A percentile compares a stretch with the other conserved stretches of the same genome.
Evolutionary conservation across 2,888 invertebrate genomes (phyloP).

Genomic region (Nezara viridula): DNA sequence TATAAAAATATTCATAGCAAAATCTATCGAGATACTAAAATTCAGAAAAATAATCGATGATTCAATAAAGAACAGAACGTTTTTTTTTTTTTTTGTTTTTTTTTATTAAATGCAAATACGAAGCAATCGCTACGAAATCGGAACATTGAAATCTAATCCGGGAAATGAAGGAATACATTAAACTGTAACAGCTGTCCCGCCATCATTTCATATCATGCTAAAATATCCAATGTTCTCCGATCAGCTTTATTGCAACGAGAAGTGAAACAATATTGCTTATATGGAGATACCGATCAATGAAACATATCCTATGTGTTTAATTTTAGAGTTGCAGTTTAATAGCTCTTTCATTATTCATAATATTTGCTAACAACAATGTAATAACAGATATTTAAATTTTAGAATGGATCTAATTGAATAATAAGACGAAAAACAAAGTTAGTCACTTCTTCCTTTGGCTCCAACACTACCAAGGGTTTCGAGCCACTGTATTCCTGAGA

Average conservation of each 20-base stretch:
- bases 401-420: too few species aligned
- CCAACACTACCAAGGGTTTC: too few species aligned
- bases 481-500: too few species aligned
- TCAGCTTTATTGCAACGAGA: neutral
- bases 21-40: too few species aligned
- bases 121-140: neutral
- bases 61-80: neutral
- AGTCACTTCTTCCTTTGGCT: too few species aligned
- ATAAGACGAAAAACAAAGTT: too few species aligned
- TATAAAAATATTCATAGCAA: too few species aligned
- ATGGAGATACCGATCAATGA: neutral
- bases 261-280: neutral
- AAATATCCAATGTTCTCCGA: neutral
- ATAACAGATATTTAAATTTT: too few species aligned
- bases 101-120: conserved; percentile 16
- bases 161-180: conserved; percentile 18
- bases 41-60: neutral
- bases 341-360: too few species aligned
- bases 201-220: conserved; percentile 21
- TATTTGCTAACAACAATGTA: too few species aligned
- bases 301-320: neutral
- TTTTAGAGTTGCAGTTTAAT: neutral
- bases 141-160: conserved; percentile 8
- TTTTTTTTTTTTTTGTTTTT: too few species aligned
- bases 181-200: neutral